phyloP scores from a whole-genome alignment of 2,113 vertebrate genomes.

The Garra rufa region DNA sequence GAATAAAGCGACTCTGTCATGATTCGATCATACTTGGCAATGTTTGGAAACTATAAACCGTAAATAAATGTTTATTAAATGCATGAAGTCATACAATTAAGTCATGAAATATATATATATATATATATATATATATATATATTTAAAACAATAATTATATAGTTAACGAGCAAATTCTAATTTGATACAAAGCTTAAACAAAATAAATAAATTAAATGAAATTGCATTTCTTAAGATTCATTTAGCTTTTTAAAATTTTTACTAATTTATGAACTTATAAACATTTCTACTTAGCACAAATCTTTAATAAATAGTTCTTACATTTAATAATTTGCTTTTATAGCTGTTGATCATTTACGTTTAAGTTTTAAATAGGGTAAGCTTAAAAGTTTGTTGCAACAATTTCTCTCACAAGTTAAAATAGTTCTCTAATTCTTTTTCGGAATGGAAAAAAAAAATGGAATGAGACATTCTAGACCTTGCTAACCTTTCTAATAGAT shows the following conservation, averaged over 20 bases:
- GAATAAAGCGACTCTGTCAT: neutral
- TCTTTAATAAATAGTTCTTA: neutral
- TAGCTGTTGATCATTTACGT: neutral
- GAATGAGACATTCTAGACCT: neutral
- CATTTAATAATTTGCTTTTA: neutral
- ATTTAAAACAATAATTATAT: too few relatives aligned
- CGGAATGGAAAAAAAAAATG: neutral
- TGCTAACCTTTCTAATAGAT: neutral
- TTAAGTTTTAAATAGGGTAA: neutral
- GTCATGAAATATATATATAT: too few relatives aligned
- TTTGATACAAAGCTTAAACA: too few relatives aligned
- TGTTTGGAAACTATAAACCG: neutral
- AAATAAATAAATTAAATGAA: too few relatives aligned
- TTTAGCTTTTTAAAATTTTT: neutral
- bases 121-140: neutral
- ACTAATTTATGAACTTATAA: neutral
- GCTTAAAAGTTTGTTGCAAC: neutral
- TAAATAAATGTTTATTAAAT: neutral
- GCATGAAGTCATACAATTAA: neutral
- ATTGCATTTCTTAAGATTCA: neutral
- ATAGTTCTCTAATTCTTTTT: neutral
- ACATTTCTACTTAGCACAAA: neutral
- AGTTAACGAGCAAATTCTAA: too few relatives aligned
- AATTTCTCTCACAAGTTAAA: neutral
- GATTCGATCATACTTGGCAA: neutral